These are phyloP conservation scores for Plutomurus gul DNA, from an alignment of 1,140 invertebrate species.

Conservation along the genomic window DNA sequence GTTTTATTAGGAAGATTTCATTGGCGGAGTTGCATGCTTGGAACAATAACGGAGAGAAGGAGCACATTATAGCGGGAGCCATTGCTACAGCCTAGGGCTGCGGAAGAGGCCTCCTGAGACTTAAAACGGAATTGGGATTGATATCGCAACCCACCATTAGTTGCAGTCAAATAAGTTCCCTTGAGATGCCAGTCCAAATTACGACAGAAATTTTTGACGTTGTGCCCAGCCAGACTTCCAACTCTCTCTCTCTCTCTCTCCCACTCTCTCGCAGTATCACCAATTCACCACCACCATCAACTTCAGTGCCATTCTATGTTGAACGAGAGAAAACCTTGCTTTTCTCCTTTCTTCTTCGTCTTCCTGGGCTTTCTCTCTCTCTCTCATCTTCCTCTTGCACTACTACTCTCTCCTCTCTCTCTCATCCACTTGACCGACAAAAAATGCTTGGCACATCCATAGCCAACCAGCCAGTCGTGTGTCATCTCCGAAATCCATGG, in stretches of 20 bases:
- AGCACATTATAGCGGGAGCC: slow-evolving; percentile 34
- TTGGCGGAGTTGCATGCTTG: slow-evolving; percentile 51
- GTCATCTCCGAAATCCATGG: slow-evolving; percentile 44
- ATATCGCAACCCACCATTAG: slow-evolving; percentile 55
- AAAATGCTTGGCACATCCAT: slow-evolving; percentile 38
- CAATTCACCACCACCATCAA: slow-evolving; percentile 23
- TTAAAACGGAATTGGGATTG: slow-evolving; percentile 53
- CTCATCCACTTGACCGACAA: slow-evolving; percentile 35
- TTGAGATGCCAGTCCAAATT: slow-evolving; percentile 54
- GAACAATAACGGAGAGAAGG: slow-evolving; percentile 50
- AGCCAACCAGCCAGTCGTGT: slow-evolving; percentile 17
- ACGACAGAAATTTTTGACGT: slow-evolving; percentile 54
- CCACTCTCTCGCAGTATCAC: too few relatives aligned
- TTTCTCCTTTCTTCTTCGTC: background rate
- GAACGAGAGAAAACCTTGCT: slow-evolving; percentile 10
- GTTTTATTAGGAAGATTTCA: slow-evolving; percentile 52
- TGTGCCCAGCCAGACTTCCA: slow-evolving; percentile 40
- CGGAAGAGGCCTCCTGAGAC: slow-evolving; percentile 49
- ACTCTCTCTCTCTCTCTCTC: too few relatives aligned
- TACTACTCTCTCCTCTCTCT: background rate
- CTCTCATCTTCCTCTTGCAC: background rate
- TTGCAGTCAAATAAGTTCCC: slow-evolving; percentile 54
- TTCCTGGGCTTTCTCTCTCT: slow-evolving; percentile 9
- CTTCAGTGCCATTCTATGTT: background rate
- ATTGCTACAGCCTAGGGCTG: slow-evolving; percentile 45